Evolutionary conservation across 2,113 vertebrate genomes (phyloP), one percentile per base, ranked within the genome.

Genomic region (Microcebus ravelobensis): DNA sequence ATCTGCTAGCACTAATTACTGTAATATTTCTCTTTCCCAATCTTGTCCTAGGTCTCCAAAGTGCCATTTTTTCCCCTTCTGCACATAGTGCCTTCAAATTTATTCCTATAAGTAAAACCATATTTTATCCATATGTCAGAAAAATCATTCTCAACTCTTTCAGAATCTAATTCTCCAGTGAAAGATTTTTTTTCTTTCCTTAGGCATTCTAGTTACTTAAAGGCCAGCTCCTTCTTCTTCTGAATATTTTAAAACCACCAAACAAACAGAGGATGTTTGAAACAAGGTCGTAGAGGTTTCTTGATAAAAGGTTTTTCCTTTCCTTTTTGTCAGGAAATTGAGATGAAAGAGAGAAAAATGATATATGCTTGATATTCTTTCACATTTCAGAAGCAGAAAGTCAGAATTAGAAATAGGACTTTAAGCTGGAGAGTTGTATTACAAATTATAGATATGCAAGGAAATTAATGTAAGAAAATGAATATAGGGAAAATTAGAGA

Each of bases 401-500:
- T 29, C 36, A 36, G 73, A 96, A 79, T 20, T 87, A 42, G 8
- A 90, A 96, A 15, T 63, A 85, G 39, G 21, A 65, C 67, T 93
- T 63, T 55, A 39, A 93, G 2, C 90, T 91, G 29, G 23, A 96
- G 79, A 77, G 42, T 76, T 67, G 14, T 45, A 25, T 84, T 94
- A 23, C 29, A 85, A 59, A 86, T 86, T 83, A 83, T 61, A 93
- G 67, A 57, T 85, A 80, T 55, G 4, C 11, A 25, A 86, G 25
- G 7, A 39, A 76, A 91, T 74, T 93, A 96, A 63, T 87, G 18
- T 80, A 63, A 96, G 73, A 80, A 93, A 95, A 76, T 71, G 23
- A 96, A 73, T 59, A 71, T 42, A 50, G 36, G 6, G 20, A 76
- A 80, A 95, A 93, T 89, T 18, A 84, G 27, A 31, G 13, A 89